Percentiles rank a stretch among this genome's conserved stretches.
Conservation (phyloP, 2,888 invertebrate species). For the Nemurella pictetii region DNA sequence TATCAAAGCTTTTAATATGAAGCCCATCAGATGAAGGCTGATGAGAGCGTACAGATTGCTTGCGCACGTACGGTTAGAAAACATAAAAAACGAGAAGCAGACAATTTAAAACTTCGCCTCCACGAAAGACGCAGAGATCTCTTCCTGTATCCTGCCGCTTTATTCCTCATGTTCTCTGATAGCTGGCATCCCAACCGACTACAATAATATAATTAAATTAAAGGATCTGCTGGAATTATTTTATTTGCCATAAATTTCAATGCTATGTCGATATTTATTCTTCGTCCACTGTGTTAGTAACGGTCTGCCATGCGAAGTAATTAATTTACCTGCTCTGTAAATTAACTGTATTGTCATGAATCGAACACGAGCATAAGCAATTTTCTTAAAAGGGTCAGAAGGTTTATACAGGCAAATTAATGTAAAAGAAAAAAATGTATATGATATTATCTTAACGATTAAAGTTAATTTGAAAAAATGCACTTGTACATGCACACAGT, state of each 20-base stretch:
- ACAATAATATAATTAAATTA: too few species aligned
- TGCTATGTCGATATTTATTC: too few species aligned
- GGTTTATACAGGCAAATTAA: neutral
- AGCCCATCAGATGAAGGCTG: neutral
- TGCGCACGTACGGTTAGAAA: neutral
- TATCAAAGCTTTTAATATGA: neutral
- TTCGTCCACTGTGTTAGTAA: too few species aligned
- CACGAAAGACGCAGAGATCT: too few species aligned
- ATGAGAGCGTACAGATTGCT: neutral
- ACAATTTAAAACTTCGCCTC: neutral
- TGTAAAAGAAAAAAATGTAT: neutral
- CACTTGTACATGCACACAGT: neutral
- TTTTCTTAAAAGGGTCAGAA: neutral
- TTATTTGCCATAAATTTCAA: too few species aligned
- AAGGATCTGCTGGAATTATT: too few species aligned
- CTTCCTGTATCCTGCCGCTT: too few species aligned
- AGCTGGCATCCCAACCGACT: too few species aligned
- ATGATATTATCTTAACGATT: neutral
- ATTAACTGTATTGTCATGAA: neutral
- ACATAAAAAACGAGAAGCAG: neutral
- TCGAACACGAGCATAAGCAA: neutral
- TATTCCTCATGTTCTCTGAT: too few species aligned
- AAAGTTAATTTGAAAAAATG: neutral
- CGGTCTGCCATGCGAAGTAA: too few species aligned
- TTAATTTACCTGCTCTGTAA: too few species aligned